Percentiles rank a stretch among this genome's conserved stretches.
phyloP scores from a whole-genome alignment of 2,113 vertebrate species.

The Hepsetus odoe region DNA sequence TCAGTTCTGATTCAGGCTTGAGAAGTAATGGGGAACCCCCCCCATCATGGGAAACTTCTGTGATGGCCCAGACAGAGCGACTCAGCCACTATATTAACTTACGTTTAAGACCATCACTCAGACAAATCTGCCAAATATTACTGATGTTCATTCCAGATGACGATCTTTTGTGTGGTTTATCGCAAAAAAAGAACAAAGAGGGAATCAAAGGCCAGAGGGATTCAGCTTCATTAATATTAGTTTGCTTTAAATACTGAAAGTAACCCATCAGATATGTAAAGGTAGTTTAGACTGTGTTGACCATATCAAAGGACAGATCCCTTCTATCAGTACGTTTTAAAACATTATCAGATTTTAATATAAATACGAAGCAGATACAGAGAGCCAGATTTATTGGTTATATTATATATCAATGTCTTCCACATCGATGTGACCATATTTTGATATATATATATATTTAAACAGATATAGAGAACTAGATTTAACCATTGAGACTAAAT shows the following conservation, averaged over 20 bases:
- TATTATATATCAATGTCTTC: no score
- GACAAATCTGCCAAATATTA: slow-evolving; percentile 40
- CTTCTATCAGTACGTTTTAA: no score
- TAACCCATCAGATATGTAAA: no score
- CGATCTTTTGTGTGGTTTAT: slow-evolving; percentile 44
- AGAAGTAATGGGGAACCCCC: slow-evolving; percentile 45
- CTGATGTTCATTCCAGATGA: slow-evolving; percentile 37
- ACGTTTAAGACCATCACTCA: slow-evolving; percentile 44
- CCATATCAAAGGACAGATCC: no score
- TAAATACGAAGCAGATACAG: no score
- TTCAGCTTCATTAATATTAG: slow-evolving; percentile 14
- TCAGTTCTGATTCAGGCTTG: slow-evolving; percentile 47
- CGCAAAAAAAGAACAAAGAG: background rate
- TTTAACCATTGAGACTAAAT: no score
- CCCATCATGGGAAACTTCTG: slow-evolving; percentile 45
- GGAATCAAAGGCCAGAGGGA: slow-evolving; percentile 8
- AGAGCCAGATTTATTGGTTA: no score
- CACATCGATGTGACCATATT: no score
- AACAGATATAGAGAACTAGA: no score
- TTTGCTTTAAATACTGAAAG: slow-evolving; percentile 2
- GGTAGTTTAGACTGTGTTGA: no score
- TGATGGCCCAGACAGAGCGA: slow-evolving; percentile 22
- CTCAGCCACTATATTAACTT: slow-evolving; percentile 36
- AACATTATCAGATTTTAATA: no score
- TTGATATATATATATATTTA: no score